Base-by-base conservation (phyloP, 2,113 vertebrate genomes). In the Aplodontia rufa region DNA sequence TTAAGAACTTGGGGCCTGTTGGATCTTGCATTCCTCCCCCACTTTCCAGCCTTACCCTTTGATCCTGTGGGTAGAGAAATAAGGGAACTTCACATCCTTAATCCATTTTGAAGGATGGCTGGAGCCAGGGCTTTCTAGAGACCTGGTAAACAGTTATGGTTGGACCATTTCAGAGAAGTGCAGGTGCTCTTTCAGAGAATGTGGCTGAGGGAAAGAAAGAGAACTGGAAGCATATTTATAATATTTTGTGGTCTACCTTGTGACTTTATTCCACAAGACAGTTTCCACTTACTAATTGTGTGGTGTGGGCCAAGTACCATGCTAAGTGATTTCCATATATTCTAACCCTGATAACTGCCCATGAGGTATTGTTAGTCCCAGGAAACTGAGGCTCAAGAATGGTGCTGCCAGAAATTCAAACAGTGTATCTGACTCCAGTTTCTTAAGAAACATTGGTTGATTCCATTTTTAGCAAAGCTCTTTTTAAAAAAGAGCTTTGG, bases 11-110 rank as follows among this genome's bases (percentile, higher is more conserved):
- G 80, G 69, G 83, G 51, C 26, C 64, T 49, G 30, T 79, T 95
- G n/a, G 49, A 49, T 80, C 47, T 68, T n/a, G 40, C 72, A 22
- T 74, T 28, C 35, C 72, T 82, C 83, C 82, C 69, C 91, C 4
- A 16, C 74, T 47, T 49, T 37, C 30, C 71, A 83, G 45, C 35
- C 75, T 49, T 28, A 53, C n/a, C 69, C 90, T 96, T 89, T 91
- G 96, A 84, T 93, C 58, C 75, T 78, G 89, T 94, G 91, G 84
- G 74, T 45, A 35, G 92, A 79, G 76, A 90, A 66, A 55, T 58
- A 45, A 90, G 87, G 93, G 49, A 82, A 60, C 82, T 93, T 74
- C 60, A 90, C 32, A 82, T 90, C 80, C 55, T 87, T 79, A 64
- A 91, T 83, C n/a, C 74, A 71, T 84, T 66, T 86, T 47, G 76